phyloP scores from a whole-genome alignment of 2,888 invertebrate genomes.

The Nemoura dubitans region DNA sequence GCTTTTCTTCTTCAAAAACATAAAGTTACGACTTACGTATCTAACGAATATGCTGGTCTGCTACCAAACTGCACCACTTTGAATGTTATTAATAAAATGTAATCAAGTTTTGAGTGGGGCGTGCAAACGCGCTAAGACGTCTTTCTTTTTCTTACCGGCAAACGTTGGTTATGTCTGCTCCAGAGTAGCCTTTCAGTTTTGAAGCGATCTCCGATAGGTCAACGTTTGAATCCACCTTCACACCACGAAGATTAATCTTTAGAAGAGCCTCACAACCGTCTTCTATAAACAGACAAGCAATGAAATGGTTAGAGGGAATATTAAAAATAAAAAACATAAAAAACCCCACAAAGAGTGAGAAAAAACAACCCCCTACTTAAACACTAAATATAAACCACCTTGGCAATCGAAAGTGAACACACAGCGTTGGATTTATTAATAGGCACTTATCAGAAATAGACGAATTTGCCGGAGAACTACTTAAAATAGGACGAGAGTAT shows the following conservation, averaged over 20 bases:
- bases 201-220: slow-evolving; percentile 70
- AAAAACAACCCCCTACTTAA: slow-evolving; percentile 20
- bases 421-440: no score
- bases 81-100: no score
- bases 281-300: slow-evolving; percentile 62
- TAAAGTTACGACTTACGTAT: no score
- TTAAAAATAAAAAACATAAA: not conserved
- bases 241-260: slow-evolving; percentile 74
- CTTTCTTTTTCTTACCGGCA: slow-evolving; percentile 70
- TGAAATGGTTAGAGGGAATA: not conserved
- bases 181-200: slow-evolving; percentile 82
- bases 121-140: no score
- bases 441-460: no score
- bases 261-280: slow-evolving; percentile 73
- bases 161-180: slow-evolving; percentile 89
- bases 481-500: no score
- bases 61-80: no score
- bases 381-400: not conserved
- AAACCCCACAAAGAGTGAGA: not conserved
- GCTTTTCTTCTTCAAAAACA: no score
- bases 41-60: no score
- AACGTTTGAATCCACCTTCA: slow-evolving; percentile 70
- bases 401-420: not conserved
- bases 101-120: no score
- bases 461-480: not conserved